Base-by-base conservation (phyloP, 2,888 invertebrate genomes). In the Branchipolynoe longqiensis region DNA sequence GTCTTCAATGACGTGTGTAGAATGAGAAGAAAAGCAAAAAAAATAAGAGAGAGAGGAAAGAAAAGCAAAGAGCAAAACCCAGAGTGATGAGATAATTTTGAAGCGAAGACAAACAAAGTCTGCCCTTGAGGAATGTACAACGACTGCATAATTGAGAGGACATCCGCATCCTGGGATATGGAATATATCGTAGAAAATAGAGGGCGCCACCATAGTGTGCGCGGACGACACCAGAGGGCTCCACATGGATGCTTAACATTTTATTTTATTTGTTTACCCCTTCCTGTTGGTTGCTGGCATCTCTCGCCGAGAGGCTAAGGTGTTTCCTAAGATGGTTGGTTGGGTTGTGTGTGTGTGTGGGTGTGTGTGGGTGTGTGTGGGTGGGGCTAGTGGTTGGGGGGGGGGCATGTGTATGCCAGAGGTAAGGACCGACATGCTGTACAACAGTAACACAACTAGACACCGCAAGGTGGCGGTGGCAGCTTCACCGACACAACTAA, bases 41-140 rank as follows among this genome's bases (percentile, higher is more conserved):
- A n/a, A n/a, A n/a, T n/a, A n/a, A n/a, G n/a, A n/a, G n/a, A n/a
- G n/a, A n/a, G n/a, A n/a, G n/a, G n/a, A n/a, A n/a, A n/a, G n/a
- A 38, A 62, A 38, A 18, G 38, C 38, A 36, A 2, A 38, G 38
- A 69, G n/a, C 33, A 69, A 38, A 6, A 41, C 41, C 12, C 4
- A 28, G 18, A 78, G 8, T 48, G 6, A 28, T n/a, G 78, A 78
- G 78, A 78, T 78, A 48, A 78, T 78, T 78, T 78, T 78, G 48
- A 78, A 78, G 54, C 54, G 48, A 78, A 73, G 41, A 28, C n/a
- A n/a, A 64, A 4, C 1, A 78, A 54, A 48, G 14, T 54, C 41
- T 78, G 74, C 78, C 78, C 78, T n/a, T 78, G 78, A 54, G 78
- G 78, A 78, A 78, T 78, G 78, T 78, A 78, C 78, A 31, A 41